These are phyloP conservation scores for Atlantisia rogersi DNA, from an alignment of 2,113 vertebrate genomes.

Conservation along the genomic window DNA sequence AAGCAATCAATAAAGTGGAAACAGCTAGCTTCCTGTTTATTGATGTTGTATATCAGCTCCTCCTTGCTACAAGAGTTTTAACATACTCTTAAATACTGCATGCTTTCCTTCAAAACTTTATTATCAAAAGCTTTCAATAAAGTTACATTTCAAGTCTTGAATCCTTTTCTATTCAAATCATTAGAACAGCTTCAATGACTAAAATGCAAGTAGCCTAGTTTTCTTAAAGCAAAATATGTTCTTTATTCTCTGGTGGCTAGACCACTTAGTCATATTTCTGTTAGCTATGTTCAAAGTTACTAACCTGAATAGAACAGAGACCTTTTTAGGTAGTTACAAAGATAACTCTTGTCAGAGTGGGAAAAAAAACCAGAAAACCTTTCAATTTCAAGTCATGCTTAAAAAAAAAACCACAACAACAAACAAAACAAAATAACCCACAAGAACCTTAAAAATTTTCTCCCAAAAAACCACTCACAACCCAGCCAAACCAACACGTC, in stretches of 20 bases:
- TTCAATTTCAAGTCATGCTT: conserved; percentile 10
- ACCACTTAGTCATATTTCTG: neutral
- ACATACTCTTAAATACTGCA: conserved; percentile 69
- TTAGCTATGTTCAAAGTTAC: neutral
- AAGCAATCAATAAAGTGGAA: conserved; percentile 50
- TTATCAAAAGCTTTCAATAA: conserved; percentile 43
- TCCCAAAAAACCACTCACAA: neutral
- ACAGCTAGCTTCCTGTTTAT: conserved; percentile 66
- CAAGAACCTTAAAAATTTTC: too few relatives aligned
- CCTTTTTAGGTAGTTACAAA: neutral
- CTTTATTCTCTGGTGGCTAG: neutral
- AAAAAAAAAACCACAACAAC: neutral
- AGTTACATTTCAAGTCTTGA: neutral
- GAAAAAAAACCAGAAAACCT: neutral
- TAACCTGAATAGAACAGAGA: neutral
- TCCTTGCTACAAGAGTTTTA: conserved; percentile 81
- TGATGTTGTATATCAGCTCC: conserved; percentile 78
- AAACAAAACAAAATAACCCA: neutral
- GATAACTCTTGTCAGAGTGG: neutral
- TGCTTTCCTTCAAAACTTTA: conserved; percentile 33
- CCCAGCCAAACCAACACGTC: neutral
- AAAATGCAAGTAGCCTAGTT: neutral
- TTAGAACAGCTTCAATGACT: neutral
- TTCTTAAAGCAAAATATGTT: neutral
- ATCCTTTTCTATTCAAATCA: neutral